These are phyloP conservation scores for Myiozetetes cayanensis DNA, from an alignment of 2,113 vertebrate species.

Conservation along the genomic window DNA sequence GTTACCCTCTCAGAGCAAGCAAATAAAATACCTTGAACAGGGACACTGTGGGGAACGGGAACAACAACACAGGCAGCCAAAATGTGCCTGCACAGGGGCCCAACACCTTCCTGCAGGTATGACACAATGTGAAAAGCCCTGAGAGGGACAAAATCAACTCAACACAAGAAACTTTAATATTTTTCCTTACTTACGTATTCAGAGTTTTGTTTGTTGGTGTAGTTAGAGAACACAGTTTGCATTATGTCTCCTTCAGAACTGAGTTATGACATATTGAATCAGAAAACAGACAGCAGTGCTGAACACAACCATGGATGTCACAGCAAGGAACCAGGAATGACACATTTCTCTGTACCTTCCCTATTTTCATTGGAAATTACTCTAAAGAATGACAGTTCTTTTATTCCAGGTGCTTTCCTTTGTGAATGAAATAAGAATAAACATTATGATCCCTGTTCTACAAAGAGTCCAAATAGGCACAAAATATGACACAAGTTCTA, in stretches of 20 bases:
- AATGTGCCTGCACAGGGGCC: not conserved
- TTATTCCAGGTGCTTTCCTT: not conserved
- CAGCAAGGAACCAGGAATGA: not conserved
- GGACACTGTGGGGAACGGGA: not conserved
- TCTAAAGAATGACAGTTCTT: not conserved
- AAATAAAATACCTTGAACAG: not conserved
- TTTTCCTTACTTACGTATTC: not conserved
- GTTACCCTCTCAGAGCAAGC: not conserved
- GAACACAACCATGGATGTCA: not conserved
- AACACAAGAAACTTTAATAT: not conserved
- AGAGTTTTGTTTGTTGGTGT: not conserved
- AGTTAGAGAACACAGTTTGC: not conserved
- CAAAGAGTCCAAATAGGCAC: not conserved
- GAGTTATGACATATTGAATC: not conserved
- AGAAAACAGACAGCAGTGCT: not conserved
- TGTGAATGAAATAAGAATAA: not conserved
- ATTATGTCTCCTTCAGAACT: not conserved
- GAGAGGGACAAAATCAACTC: not conserved
- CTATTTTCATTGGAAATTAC: not conserved
- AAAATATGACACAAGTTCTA: not conserved
- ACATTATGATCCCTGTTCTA: not conserved
- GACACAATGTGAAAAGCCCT: not conserved
- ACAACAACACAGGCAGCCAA: not conserved
- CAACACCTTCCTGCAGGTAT: not conserved
- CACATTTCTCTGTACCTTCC: not conserved